These are phyloP conservation scores for Charina bottae DNA, from an alignment of 2,113 vertebrate species.

Conservation along the genomic window DNA sequence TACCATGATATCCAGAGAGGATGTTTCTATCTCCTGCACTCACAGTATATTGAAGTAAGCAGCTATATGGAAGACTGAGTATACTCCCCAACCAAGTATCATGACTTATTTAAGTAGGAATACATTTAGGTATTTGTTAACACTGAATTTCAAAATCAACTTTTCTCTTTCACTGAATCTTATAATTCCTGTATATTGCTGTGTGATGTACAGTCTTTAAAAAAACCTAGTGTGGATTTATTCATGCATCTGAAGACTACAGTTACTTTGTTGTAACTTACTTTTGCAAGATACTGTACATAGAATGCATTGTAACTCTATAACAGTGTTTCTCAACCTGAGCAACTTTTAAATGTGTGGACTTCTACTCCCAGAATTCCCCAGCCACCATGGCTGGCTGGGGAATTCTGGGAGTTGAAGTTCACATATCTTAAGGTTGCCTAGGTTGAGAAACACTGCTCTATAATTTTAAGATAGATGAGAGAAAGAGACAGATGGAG, in stretches of 20 bases:
- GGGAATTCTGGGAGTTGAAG: too few species aligned
- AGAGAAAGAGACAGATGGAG: conserved; percentile 70
- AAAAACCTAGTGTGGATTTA: background rate
- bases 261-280: conserved; percentile 49
- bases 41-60: background rate
- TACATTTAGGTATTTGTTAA: background rate
- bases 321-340: too few species aligned
- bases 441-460: background rate
- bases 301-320: conserved; percentile 42
- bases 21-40: background rate
- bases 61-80: background rate
- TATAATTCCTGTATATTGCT: conserved; percentile 2
- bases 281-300: conserved; percentile 59
- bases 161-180: conserved; percentile 14
- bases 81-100: background rate
- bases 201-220: background rate
- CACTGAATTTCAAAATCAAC: background rate
- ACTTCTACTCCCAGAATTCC: too few species aligned
- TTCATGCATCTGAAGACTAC: conserved; percentile 51
- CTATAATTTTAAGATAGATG: conserved; percentile 46
- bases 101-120: background rate
- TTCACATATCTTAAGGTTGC: too few species aligned
- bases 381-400: too few species aligned
- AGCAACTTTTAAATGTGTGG: too few species aligned
- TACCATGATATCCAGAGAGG: background rate